Conservation (phyloP, 2,113 vertebrate species). For the Phrynocephalus versicolor region DNA sequence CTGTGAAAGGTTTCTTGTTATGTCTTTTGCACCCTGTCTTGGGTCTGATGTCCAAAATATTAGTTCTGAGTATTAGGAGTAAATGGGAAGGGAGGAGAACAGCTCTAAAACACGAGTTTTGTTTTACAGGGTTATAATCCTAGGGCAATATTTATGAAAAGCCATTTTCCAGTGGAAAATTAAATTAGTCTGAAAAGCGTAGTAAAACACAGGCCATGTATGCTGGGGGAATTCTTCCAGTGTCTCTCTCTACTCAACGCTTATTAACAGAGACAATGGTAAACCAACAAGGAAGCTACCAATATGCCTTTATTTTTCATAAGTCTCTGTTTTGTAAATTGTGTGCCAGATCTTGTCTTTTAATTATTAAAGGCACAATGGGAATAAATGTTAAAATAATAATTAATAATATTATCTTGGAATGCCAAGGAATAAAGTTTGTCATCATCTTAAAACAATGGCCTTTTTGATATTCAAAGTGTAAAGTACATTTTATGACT, state of each 20-base stretch:
- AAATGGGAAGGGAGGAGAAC: constrained; percentile 32
- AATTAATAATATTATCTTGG: constrained; percentile 45
- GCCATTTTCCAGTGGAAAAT: constrained; percentile 64
- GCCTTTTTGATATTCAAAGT: neutral
- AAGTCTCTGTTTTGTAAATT: constrained; percentile 59
- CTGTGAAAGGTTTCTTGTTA: neutral
- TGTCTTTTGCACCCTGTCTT: constrained; percentile 1
- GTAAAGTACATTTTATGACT: constrained; percentile 43
- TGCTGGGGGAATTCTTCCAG: constrained; percentile 50
- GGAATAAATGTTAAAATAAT: constrained; percentile 51
- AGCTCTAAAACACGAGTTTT: constrained; percentile 33
- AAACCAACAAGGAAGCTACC: constrained; percentile 53
- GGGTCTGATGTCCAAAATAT: constrained; percentile 18
- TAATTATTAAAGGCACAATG: constrained; percentile 60
- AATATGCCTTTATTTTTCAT: constrained; percentile 42
- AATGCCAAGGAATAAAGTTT: constrained; percentile 53
- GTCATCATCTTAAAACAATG: constrained; percentile 16
- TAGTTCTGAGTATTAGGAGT: constrained; percentile 31
- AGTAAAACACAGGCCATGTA: constrained; percentile 56
- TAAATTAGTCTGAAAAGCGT: constrained; percentile 66
- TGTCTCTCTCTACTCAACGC: constrained; percentile 54
- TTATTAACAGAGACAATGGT: constrained; percentile 65
- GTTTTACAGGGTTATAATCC: constrained; percentile 44
- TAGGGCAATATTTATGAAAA: constrained; percentile 41
- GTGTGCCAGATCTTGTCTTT: constrained; percentile 52